Percentiles rank a stretch among this genome's conserved stretches.
Conservation (phyloP, 1,140 invertebrate species). For the Heliconius eleuchia region DNA sequence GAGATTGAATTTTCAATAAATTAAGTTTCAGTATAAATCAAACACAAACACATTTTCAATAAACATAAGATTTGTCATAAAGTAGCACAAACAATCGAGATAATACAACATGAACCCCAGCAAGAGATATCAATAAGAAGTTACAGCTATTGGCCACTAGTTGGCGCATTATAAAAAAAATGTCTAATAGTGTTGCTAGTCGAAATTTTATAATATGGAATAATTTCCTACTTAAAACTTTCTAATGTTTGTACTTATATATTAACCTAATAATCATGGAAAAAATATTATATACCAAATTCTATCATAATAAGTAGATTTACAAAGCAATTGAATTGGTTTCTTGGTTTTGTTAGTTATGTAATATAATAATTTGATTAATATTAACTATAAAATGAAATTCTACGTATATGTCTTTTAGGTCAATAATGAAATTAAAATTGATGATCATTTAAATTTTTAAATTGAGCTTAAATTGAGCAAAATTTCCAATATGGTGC, state of each 20-base stretch:
- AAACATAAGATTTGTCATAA: slow-evolving; percentile 62
- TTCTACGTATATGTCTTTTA: not conserved
- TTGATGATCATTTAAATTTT: not conserved
- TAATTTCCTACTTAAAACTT: not conserved
- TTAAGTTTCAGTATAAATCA: slow-evolving; percentile 50
- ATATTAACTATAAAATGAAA: too few relatives aligned
- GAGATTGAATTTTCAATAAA: slow-evolving; percentile 57
- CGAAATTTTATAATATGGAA: not conserved
- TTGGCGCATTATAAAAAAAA: slow-evolving; percentile 58
- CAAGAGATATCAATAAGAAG: slow-evolving; percentile 79
- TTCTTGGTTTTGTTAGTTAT: too few relatives aligned
- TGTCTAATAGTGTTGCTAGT: slow-evolving; percentile 49
- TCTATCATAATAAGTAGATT: too few relatives aligned
- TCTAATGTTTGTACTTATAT: not conserved
- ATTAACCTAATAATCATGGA: not conserved
- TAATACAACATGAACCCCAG: slow-evolving; percentile 74
- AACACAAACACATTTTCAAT: slow-evolving; percentile 71
- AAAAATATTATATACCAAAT: too few relatives aligned
- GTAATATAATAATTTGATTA: too few relatives aligned
- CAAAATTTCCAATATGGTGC: not conserved
- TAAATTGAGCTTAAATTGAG: not conserved
- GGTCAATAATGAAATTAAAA: not conserved
- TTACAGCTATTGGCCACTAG: slow-evolving; percentile 65
- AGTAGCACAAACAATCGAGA: slow-evolving; percentile 69
- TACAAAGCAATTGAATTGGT: too few relatives aligned